These are phyloP conservation scores for Heliothis subflexa DNA, from an alignment of 1,140 invertebrate genomes.

Conservation along the genomic window DNA sequence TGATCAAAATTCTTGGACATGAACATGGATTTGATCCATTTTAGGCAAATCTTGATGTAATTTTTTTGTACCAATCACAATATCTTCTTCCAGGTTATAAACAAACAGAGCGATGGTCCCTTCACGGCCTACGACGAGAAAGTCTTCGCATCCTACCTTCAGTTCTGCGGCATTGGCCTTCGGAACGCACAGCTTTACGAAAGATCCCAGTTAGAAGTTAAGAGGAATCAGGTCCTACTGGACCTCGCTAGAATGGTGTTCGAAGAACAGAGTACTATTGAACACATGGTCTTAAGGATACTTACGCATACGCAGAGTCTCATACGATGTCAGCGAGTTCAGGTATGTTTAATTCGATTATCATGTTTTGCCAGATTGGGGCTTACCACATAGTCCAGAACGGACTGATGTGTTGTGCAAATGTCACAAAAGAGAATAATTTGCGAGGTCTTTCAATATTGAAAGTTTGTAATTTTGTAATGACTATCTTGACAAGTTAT, in stretches of 20 bases:
- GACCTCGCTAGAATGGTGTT: conserved; percentile 98
- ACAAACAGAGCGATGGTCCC: conserved; percentile 93
- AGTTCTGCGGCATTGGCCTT: conserved; percentile 98
- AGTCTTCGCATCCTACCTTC: conserved; percentile 96
- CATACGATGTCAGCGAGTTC: conserved; percentile 96
- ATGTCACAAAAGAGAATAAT: too few relatives aligned
- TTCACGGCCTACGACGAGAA: conserved; percentile 95
- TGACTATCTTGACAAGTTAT: too few relatives aligned
- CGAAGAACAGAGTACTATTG: conserved; percentile 98
- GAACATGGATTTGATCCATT: too few relatives aligned
- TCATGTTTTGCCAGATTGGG: neutral
- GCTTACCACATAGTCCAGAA: too few relatives aligned
- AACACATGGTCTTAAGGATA: conserved; percentile 97
- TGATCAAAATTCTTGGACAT: neutral
- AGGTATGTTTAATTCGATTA: conserved; percentile 86
- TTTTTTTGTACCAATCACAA: neutral
- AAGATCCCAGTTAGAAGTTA: conserved; percentile 96
- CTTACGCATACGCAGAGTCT: conserved; percentile 97
- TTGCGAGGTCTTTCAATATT: too few relatives aligned
- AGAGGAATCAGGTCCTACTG: conserved; percentile 97
- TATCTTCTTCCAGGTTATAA: conserved; percentile 92
- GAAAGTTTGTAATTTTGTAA: too few relatives aligned
- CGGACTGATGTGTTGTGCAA: too few relatives aligned
- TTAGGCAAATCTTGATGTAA: too few relatives aligned
- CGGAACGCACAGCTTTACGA: conserved; percentile 98